Base-by-base conservation (phyloP, 2,113 vertebrate genomes). In the Sigmodon hispidus region DNA sequence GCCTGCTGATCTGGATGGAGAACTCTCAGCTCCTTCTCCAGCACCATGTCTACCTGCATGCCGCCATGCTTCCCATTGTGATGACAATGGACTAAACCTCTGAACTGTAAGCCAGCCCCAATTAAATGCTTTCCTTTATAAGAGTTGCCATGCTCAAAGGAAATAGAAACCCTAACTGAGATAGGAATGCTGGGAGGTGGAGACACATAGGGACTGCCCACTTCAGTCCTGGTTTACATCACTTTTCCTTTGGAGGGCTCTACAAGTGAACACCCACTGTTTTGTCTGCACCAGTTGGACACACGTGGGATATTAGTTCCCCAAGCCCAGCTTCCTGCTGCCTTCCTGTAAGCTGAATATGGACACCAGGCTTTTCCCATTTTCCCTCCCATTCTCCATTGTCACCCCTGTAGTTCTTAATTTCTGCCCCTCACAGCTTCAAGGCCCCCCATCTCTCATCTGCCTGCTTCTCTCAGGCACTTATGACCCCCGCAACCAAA, bases 141-240 rank as follows among this genome's bases (percentile, higher is more conserved):
- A 70, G 36, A 70, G 69, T 70, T 40, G 69, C 67, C n/a, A 19
- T 40, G 69, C 36, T 70, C 36, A n/a, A n/a, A 36, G 36, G 4
- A 70, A 70, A 70, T 22, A 70, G 69, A 21, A 21, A 70, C 17
- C 69, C 36, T 70, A 69, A 19, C 36, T n/a, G 40, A 72, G 36
- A 72, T 19, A 15, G 73, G 73, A 45, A 70, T 69, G 24, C 1
- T 79, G 45, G 45, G 26, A 73, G n/a, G 40, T 73, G 24, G 77
- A 75, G 90, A 61, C 70, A 0, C 0, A 0, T 2, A 10, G n/a
- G 13, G 9, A 1, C 45, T 9, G 4, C 24, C 43, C 2, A 31
- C 79, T 45, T 57, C 17, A 29, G 10, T 63, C 73, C 76, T 61
- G 50, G 31, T 61, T 65, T 48, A 69, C 2, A 11, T 36, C 29